phyloP scores from a whole-genome alignment of 30 jellyfish, hydroid and myxozoan genomes.

The Catostylus mosaicus region DNA sequence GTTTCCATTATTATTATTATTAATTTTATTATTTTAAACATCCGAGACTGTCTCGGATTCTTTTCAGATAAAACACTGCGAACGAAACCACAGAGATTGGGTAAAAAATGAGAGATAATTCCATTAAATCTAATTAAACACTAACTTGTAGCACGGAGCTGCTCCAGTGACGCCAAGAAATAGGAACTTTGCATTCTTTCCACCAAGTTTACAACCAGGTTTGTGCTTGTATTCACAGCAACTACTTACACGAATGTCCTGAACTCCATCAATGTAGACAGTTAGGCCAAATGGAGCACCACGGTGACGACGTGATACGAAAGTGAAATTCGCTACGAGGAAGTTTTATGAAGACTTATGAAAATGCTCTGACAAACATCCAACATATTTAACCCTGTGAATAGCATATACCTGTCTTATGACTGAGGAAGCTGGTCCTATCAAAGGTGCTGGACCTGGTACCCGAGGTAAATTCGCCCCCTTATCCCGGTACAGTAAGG shows the following conservation, averaged over 20 bases:
- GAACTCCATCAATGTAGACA: constrained; percentile 82
- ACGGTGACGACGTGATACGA: constrained; percentile 95
- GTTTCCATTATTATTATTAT: too few relatives aligned
- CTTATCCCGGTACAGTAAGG: too few relatives aligned
- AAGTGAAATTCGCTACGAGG: constrained; percentile 78
- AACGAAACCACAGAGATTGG: neutral
- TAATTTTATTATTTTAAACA: too few relatives aligned
- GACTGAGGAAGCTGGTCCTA: too few relatives aligned
- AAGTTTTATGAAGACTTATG: too few relatives aligned
- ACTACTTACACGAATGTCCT: constrained; percentile 86
- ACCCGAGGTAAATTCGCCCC: too few relatives aligned
- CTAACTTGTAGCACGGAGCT: constrained; percentile 96
- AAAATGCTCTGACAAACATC: too few relatives aligned
- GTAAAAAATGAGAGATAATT: neutral
- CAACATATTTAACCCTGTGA: too few relatives aligned
- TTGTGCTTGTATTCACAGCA: constrained; percentile 96
- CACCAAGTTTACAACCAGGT: constrained; percentile 95
- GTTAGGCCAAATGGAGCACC: constrained; percentile 98
- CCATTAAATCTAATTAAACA: neutral
- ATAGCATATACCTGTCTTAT: too few relatives aligned
- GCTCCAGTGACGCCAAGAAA: constrained; percentile 90
- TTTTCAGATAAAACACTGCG: too few relatives aligned
- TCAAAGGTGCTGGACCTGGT: too few relatives aligned
- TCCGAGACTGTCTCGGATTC: too few relatives aligned
- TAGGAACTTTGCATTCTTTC: constrained; percentile 86